Evolutionary conservation across 1,140 invertebrate genomes (phyloP).

Genomic region (Drosophila subobscura): DNA sequence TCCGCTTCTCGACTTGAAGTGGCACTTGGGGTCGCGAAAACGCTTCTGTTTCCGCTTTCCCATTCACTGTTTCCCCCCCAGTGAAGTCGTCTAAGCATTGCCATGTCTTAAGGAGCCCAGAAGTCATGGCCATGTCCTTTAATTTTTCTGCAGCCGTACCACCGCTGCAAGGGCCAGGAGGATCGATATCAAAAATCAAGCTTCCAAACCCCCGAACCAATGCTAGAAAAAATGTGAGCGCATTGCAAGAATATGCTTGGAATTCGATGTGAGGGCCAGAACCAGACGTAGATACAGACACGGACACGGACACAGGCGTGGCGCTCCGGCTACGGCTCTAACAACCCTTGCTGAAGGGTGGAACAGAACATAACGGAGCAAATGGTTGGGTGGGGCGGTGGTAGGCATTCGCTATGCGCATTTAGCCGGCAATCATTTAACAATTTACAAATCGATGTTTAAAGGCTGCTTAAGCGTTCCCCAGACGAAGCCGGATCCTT

Average conservation of each 20-base stretch:
- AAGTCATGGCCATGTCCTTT: slow-evolving; percentile 5
- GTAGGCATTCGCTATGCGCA: slow-evolving; percentile 73
- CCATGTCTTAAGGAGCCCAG: slow-evolving; percentile 13
- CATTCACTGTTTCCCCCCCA: not conserved
- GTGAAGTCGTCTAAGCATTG: slow-evolving; percentile 19
- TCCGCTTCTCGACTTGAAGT: slow-evolving; percentile 63
- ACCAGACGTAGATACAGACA: slow-evolving; percentile 22
- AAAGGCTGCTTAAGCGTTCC: slow-evolving; percentile 59
- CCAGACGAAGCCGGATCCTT: slow-evolving; percentile 19
- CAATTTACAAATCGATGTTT: slow-evolving; percentile 83
- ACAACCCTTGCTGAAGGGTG: slow-evolving; percentile 61
- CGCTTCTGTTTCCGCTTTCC: slow-evolving; percentile 16
- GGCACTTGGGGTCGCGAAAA: slow-evolving; percentile 62
- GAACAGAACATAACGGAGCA: slow-evolving; percentile 28
- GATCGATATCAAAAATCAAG: slow-evolving; percentile 52
- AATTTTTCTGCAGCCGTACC: slow-evolving; percentile 5
- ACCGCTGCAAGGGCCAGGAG: slow-evolving; percentile 13
- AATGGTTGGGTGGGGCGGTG: not conserved
- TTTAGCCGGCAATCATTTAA: slow-evolving; percentile 79
- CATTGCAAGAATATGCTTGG: slow-evolving; percentile 68
- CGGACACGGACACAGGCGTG: slow-evolving; percentile 1
- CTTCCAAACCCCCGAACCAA: slow-evolving; percentile 14
- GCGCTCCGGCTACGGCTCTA: slow-evolving; percentile 1
- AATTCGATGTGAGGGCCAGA: slow-evolving; percentile 57
- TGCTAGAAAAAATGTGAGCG: slow-evolving; percentile 61